Conservation (phyloP, 2,888 invertebrate species). For the Rhingia rostrata region DNA sequence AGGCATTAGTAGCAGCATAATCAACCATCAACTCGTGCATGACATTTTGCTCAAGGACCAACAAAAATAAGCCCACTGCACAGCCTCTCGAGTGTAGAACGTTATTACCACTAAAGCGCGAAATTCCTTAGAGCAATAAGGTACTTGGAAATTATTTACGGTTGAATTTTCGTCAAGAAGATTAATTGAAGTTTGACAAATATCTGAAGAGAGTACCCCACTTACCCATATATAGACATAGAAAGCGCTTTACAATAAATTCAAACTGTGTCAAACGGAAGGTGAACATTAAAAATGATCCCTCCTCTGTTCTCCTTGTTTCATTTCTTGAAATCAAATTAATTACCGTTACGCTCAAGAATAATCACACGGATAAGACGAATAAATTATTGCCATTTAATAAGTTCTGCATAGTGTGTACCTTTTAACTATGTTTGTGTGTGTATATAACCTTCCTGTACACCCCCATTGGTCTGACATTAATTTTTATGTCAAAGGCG, state of each 20-base stretch:
- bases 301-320: conserved; percentile 6
- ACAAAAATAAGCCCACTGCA: conserved; percentile 57
- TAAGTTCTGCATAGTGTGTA: conserved; percentile 49
- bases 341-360: conserved; percentile 68
- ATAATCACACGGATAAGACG: conserved; percentile 71
- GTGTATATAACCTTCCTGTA: conserved; percentile 31
- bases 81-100: conserved; percentile 13
- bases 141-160: conserved; percentile 74
- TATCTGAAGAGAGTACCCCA: conserved; percentile 43
- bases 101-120: conserved; percentile 22
- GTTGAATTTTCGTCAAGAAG: conserved; percentile 61
- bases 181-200: conserved; percentile 77
- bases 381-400: conserved; percentile 75
- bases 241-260: conserved; percentile 64
- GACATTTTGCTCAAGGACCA: conserved; percentile 57
- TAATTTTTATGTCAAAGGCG: conserved; percentile 68
- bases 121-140: conserved; percentile 27
- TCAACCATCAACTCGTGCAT: conserved; percentile 61
- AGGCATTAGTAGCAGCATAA: conserved; percentile 31
- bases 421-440: neutral
- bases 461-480: conserved; percentile 62
- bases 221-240: conserved; percentile 14
- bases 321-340: conserved; percentile 62
- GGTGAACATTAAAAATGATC: conserved; percentile 60
- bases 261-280: conserved; percentile 73